phyloP scores from a whole-genome alignment of 2,888 invertebrate species.

The Drosophila merina region DNA sequence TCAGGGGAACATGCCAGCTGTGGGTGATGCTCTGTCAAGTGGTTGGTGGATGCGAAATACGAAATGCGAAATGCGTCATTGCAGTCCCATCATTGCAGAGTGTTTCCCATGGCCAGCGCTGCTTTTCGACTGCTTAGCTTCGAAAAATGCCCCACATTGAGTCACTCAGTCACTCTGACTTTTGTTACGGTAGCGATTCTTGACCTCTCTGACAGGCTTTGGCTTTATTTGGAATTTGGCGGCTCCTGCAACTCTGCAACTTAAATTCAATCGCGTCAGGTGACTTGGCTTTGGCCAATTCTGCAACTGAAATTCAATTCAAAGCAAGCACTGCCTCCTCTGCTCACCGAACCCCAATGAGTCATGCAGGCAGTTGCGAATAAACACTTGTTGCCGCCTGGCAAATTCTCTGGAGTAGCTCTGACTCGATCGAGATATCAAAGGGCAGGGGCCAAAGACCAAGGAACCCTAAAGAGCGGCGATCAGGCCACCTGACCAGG shows the following conservation, averaged over 20 bases:
- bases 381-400: not conserved
- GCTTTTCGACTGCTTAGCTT: slow-evolving; percentile 9
- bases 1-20: slow-evolving; percentile 20
- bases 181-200: no score
- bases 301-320: no score
- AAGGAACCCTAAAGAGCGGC: not conserved
- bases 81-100: no score
- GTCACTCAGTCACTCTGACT: not conserved
- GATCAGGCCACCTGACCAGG: slow-evolving; percentile 28
- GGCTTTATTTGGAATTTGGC: no score
- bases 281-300: no score
- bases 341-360: not conserved
- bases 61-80: slow-evolving; percentile 1
- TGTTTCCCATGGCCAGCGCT: no score
- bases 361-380: not conserved
- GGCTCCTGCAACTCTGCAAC: no score
- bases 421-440: no score
- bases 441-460: no score
- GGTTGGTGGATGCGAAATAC: slow-evolving; percentile 9
- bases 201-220: no score
- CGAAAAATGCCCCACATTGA: not conserved
- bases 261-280: no score
- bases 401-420: not conserved
- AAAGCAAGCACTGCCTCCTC: not conserved
- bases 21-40: slow-evolving; percentile 31